A percentile compares a stretch with the other conserved stretches of the same genome.
phyloP scores from a whole-genome alignment of 1,140 invertebrate genomes.

The Amyelois transitella region DNA sequence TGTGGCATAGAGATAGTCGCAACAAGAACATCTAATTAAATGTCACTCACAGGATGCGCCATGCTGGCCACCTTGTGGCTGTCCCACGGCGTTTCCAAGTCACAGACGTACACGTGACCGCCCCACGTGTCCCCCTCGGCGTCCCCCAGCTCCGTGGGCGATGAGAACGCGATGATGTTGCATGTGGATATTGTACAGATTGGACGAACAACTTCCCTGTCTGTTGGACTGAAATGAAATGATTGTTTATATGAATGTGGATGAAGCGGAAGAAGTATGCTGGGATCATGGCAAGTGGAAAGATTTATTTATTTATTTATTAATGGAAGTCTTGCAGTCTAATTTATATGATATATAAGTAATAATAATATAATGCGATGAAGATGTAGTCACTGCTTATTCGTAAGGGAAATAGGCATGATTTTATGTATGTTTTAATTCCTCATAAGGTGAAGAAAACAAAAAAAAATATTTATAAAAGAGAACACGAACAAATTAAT shows the following conservation, averaged over 20 bases:
- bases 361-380: neutral
- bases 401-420: neutral
- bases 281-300: too few relatives aligned
- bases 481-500: too few relatives aligned
- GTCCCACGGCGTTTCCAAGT: constrained; percentile 90
- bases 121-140: constrained; percentile 79
- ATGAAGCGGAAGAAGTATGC: too few relatives aligned
- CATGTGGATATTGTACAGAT: constrained; percentile 83
- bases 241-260: neutral
- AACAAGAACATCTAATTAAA: neutral
- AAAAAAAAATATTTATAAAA: too few relatives aligned
- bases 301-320: neutral
- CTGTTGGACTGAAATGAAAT: constrained; percentile 49
- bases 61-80: constrained; percentile 79
- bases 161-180: constrained; percentile 89
- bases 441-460: too few relatives aligned
- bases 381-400: neutral
- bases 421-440: neutral
- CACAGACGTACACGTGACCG: constrained; percentile 89
- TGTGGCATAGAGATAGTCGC: too few relatives aligned
- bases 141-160: constrained; percentile 81
- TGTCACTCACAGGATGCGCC: constrained; percentile 47
- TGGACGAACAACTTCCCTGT: constrained; percentile 69
- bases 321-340: too few relatives aligned
- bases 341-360: too few relatives aligned